phyloP scores from a whole-genome alignment of 2,888 invertebrate species.

The Drosophila prostipennis region DNA sequence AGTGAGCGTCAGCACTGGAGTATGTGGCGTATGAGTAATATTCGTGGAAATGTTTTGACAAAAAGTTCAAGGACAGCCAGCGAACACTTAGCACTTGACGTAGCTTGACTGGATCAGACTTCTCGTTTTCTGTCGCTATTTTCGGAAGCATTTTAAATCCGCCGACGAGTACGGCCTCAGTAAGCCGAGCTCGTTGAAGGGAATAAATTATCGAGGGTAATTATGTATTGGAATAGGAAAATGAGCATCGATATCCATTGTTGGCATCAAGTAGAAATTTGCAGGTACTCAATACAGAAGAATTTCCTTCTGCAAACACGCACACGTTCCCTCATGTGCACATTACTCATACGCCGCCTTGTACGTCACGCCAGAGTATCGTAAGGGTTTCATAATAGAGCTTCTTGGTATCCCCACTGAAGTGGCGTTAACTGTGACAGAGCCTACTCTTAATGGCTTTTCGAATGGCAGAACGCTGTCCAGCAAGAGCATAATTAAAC shows the following conservation, averaged over 20 bases:
- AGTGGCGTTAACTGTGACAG: background rate
- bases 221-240: background rate
- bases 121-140: background rate
- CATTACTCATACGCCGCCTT: slow-evolving; percentile 60
- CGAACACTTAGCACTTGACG: slow-evolving; percentile 33
- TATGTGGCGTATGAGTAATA: slow-evolving; percentile 44
- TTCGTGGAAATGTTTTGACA: slow-evolving; percentile 6
- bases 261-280: slow-evolving; percentile 8
- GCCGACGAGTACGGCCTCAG: background rate
- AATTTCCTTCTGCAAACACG: background rate
- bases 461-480: too few relatives aligned
- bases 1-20: slow-evolving; percentile 7
- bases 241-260: background rate
- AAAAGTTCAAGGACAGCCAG: slow-evolving; percentile 62
- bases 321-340: background rate
- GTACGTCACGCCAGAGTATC: slow-evolving; percentile 24
- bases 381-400: slow-evolving; percentile 53
- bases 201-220: background rate
- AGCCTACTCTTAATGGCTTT: too few relatives aligned
- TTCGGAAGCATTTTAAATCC: slow-evolving; percentile 1
- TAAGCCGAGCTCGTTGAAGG: background rate
- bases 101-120: background rate
- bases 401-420: slow-evolving; percentile 35
- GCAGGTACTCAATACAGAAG: background rate
- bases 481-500: too few relatives aligned